phyloP scores from a whole-genome alignment of 1,140 invertebrate genomes.

The Pseudomyrmex cubaensis region DNA sequence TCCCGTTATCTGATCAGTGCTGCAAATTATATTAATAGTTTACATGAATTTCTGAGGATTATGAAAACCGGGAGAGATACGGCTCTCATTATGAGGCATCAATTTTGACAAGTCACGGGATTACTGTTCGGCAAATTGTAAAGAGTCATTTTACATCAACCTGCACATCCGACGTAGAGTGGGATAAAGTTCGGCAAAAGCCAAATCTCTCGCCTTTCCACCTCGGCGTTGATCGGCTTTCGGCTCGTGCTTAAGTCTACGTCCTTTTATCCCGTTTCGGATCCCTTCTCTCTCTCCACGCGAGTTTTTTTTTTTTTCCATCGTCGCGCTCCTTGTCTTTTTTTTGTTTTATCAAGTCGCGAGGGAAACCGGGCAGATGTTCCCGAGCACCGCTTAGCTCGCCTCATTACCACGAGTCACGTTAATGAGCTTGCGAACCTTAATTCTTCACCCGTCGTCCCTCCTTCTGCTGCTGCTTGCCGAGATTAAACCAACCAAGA shows the following conservation, averaged over 20 bases:
- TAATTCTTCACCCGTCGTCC: conserved; percentile 59
- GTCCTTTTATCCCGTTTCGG: conserved; percentile 20
- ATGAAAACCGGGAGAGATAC: not conserved
- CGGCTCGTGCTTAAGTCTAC: conserved; percentile 38
- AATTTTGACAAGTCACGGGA: conserved; percentile 32
- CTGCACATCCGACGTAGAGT: conserved; percentile 20
- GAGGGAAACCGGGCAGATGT: conserved; percentile 70
- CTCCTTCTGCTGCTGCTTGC: conserved; percentile 18
- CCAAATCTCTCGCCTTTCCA: conserved; percentile 49
- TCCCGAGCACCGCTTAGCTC: conserved; percentile 64
- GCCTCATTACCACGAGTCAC: conserved; percentile 71
- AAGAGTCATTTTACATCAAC: conserved; percentile 42
- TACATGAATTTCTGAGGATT: not conserved
- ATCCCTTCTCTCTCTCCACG: not conserved
- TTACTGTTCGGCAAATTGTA: conserved; percentile 44
- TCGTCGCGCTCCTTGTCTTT: conserved; percentile 19
- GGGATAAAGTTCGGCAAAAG: conserved; percentile 32
- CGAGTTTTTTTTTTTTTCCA: conserved; percentile 14
- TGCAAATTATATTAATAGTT: not conserved
- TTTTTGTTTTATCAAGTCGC: conserved; percentile 15
- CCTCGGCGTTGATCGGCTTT: conserved; percentile 47
- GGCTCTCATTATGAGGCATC: conserved; percentile 22
- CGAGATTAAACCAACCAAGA: conserved; percentile 57
- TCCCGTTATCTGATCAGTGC: not conserved
- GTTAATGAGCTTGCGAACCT: conserved; percentile 74